Evolutionary conservation across 1,140 invertebrate genomes (phyloP).

Genomic region (Nylanderia fulva): DNA sequence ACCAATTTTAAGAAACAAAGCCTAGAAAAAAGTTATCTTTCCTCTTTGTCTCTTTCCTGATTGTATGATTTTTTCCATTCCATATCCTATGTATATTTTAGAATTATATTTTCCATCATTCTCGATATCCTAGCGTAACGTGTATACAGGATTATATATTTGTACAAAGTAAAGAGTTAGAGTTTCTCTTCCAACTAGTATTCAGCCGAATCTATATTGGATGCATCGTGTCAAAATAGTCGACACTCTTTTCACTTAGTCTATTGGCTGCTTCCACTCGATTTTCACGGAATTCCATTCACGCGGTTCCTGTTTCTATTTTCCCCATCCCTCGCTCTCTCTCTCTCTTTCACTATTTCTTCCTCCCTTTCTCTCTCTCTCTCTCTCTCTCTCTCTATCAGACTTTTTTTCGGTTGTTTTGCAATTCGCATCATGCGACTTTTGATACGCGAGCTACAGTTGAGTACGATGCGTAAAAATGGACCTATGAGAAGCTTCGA

Average conservation of each 20-base stretch:
- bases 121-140: background rate
- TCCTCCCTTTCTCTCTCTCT: background rate
- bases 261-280: constrained; percentile 51
- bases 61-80: background rate
- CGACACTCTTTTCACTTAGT: constrained; percentile 37
- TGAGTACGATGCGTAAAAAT: constrained; percentile 35
- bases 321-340: too few relatives aligned
- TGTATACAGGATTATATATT: background rate
- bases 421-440: constrained; percentile 26
- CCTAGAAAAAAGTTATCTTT: too few relatives aligned
- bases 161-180: constrained; percentile 20
- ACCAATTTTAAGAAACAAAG: background rate
- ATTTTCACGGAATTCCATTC: constrained; percentile 46
- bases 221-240: constrained; percentile 18
- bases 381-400: background rate
- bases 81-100: background rate
- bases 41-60: background rate
- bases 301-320: constrained; percentile 13
- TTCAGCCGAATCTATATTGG: background rate
- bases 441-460: constrained; percentile 44
- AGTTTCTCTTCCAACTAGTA: constrained; percentile 17
- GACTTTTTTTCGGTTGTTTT: constrained; percentile 16
- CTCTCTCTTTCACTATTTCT: background rate
- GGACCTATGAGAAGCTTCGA: constrained; percentile 15
- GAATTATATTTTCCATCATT: background rate